Conservation (phyloP, 2,113 vertebrate species). For the Pantherophis guttatus region DNA sequence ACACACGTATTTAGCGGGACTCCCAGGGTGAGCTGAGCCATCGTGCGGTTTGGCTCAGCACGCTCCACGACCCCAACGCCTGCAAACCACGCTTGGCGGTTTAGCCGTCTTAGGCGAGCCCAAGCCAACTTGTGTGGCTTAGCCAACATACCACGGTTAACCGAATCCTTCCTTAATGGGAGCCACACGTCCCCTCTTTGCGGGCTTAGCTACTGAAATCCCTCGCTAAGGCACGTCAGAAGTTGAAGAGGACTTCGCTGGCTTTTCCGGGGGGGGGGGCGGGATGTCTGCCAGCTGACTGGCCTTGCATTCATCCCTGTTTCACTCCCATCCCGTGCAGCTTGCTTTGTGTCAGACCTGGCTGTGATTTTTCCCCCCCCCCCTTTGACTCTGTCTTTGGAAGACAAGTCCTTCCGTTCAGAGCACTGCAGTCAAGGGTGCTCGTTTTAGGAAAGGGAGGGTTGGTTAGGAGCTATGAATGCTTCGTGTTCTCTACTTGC, state of each 20-base stretch:
- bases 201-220: background rate
- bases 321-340: background rate
- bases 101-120: background rate
- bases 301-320: background rate
- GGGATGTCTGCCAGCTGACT: background rate
- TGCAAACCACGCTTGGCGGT: background rate
- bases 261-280: background rate
- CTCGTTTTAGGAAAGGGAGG: background rate
- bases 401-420: background rate
- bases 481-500: background rate
- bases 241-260: background rate
- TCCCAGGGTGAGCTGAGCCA: background rate
- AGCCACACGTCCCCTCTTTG: background rate
- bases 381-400: background rate
- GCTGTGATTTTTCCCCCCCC: background rate
- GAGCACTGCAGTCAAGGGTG: background rate
- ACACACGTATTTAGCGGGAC: accelerated
- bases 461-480: background rate
- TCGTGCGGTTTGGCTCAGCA: background rate
- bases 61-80: background rate
- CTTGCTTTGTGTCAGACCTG: background rate
- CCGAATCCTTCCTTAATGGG: background rate
- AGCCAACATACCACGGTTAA: background rate
- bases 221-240: background rate
- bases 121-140: background rate